These are phyloP conservation scores for Archegozetes longisetosus DNA, from an alignment of 1,140 invertebrate genomes.

Conservation along the genomic window DNA sequence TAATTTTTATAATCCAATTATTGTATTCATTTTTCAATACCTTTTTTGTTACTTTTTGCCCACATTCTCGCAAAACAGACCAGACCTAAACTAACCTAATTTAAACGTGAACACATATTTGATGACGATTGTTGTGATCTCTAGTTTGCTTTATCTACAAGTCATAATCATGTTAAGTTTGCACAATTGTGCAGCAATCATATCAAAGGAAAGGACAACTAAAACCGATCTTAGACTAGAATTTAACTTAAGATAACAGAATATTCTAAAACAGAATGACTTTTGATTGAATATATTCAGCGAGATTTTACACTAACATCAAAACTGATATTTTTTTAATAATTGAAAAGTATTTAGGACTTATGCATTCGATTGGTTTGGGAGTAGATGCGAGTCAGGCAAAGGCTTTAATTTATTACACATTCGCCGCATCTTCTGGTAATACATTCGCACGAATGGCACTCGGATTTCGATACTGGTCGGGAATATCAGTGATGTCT, in stretches of 20 bases:
- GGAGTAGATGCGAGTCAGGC: conserved; percentile 67
- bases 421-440: conserved; percentile 70
- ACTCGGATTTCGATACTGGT: conserved; percentile 55
- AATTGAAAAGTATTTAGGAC: conserved; percentile 55
- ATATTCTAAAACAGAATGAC: not conserved
- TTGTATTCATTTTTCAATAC: not conserved
- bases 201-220: too few relatives aligned
- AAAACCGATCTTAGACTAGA: too few relatives aligned
- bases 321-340: conserved; percentile 4
- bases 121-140: too few relatives aligned
- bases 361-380: conserved; percentile 74
- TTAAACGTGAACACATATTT: too few relatives aligned
- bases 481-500: conserved; percentile 65
- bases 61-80: too few relatives aligned
- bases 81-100: too few relatives aligned
- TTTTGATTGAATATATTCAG: not conserved
- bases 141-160: too few relatives aligned
- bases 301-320: not conserved
- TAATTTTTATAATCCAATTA: not conserved
- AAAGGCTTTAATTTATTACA: conserved; percentile 77
- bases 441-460: conserved; percentile 88
- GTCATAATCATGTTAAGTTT: too few relatives aligned
- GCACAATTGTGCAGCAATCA: too few relatives aligned
- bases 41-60: too few relatives aligned
- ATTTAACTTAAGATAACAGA: too few relatives aligned